A percentile compares a stretch with the other conserved stretches of the same genome.
These are phyloP conservation scores for Onchidella celtica DNA, from an alignment of 2,888 invertebrate genomes.

Conservation along the genomic window DNA sequence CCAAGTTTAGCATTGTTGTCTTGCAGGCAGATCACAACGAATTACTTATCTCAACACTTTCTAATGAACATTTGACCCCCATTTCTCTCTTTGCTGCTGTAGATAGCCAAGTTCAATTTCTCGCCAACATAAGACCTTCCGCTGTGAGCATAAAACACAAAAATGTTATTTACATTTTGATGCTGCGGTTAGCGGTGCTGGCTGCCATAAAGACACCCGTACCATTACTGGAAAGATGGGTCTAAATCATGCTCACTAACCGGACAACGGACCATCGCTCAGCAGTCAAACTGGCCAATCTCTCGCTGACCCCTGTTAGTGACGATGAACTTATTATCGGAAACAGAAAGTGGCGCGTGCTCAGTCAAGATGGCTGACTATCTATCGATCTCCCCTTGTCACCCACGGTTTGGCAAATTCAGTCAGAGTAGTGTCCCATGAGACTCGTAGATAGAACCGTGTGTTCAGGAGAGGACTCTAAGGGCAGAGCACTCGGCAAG, in stretches of 20 bases:
- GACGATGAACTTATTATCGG: neutral
- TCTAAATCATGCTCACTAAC: neutral
- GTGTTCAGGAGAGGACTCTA: neutral
- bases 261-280: neutral
- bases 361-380: slow-evolving; percentile 32
- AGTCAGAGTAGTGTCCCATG: slow-evolving; percentile 31
- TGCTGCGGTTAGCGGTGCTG: neutral
- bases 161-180: neutral
- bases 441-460: slow-evolving; percentile 17
- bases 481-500: neutral
- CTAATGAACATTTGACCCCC: too few species aligned
- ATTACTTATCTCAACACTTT: too few species aligned
- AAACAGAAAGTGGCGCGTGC: neutral
- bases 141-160: neutral
- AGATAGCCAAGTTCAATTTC: too few species aligned
- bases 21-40: too few species aligned
- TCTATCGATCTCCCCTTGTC: slow-evolving; percentile 41
- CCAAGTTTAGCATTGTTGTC: too few species aligned
- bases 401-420: slow-evolving; percentile 35
- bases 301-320: neutral
- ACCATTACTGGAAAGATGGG: neutral
- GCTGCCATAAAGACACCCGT: neutral
- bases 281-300: neutral
- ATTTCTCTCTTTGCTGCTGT: too few species aligned
- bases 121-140: too few species aligned